Conservation (phyloP, 1,140 invertebrate species). For the Neodiprion lecontei region DNA sequence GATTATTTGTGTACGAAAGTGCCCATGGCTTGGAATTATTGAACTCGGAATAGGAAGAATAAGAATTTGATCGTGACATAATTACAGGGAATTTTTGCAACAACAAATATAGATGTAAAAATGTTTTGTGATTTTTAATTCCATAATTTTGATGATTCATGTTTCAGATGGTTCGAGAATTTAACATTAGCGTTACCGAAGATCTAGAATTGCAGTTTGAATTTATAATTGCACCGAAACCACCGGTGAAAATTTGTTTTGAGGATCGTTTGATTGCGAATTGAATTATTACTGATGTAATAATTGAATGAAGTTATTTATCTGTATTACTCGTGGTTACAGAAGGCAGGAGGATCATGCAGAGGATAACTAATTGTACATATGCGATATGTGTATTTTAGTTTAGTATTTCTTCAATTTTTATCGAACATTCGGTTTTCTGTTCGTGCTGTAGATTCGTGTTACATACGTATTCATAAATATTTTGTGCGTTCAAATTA, state of each 20-base stretch:
- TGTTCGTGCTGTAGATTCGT: too few relatives aligned
- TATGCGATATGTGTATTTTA: neutral
- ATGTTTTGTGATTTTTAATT: too few relatives aligned
- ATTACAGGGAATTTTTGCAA: too few relatives aligned
- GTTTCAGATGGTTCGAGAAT: constrained; percentile 71
- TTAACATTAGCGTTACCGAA: constrained; percentile 71
- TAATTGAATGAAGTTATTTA: neutral
- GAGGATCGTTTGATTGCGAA: constrained; percentile 57
- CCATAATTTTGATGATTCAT: neutral
- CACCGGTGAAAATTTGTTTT: constrained; percentile 72
- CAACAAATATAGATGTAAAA: too few relatives aligned
- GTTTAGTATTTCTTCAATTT: neutral
- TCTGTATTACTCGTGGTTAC: neutral
- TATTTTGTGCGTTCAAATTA: too few relatives aligned
- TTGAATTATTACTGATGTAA: neutral
- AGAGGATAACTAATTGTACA: neutral
- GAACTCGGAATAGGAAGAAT: constrained; percentile 9
- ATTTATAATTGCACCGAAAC: constrained; percentile 77
- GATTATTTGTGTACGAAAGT: too few relatives aligned
- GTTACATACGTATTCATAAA: too few relatives aligned
- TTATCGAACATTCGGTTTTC: too few relatives aligned
- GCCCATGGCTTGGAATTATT: neutral
- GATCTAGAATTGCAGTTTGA: constrained; percentile 78
- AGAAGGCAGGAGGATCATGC: neutral
- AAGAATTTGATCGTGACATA: constrained; percentile 9